Evolutionary conservation across 1,140 invertebrate genomes (phyloP).

Genomic region (Metopolophium dirhodum): DNA sequence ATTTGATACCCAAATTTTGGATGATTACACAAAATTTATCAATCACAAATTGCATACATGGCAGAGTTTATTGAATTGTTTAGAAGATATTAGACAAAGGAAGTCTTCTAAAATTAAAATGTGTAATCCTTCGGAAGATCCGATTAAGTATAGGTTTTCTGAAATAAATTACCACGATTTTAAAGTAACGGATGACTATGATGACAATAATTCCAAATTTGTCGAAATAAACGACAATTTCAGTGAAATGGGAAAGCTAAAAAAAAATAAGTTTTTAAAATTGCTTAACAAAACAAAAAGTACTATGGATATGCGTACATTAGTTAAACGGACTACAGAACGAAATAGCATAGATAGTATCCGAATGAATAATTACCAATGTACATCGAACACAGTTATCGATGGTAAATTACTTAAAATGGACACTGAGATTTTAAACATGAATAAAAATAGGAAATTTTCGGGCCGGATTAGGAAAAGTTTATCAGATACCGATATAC

Average conservation of each 20-base stretch:
- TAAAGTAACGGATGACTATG: not conserved
- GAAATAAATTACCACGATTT: not conserved
- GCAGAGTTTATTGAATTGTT: not conserved
- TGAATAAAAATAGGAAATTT: not conserved
- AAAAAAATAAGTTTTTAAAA: not conserved
- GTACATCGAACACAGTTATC: not conserved
- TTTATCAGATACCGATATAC: constrained; percentile 13
- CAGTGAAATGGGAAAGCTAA: not conserved
- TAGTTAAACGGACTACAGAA: not conserved
- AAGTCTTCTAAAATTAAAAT: not conserved
- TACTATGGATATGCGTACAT: not conserved
- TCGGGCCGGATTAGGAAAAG: not conserved
- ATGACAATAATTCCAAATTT: not conserved
- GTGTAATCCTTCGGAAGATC: not conserved
- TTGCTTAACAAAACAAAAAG: constrained; percentile 9
- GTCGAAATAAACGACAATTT: not conserved
- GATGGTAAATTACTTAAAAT: not conserved
- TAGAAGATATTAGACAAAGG: constrained; percentile 28
- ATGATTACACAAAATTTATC: not conserved
- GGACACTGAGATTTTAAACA: not conserved
- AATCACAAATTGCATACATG: not conserved
- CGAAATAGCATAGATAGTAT: not conserved
- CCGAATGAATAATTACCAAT: not conserved
- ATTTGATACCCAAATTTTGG: constrained; percentile 6
- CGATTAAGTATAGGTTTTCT: constrained; percentile 10